A percentile compares a stretch with the other conserved stretches of the same genome.
These are phyloP conservation scores for Centruroides vittatus DNA, from an alignment of 1,140 invertebrate species.

Conservation along the genomic window DNA sequence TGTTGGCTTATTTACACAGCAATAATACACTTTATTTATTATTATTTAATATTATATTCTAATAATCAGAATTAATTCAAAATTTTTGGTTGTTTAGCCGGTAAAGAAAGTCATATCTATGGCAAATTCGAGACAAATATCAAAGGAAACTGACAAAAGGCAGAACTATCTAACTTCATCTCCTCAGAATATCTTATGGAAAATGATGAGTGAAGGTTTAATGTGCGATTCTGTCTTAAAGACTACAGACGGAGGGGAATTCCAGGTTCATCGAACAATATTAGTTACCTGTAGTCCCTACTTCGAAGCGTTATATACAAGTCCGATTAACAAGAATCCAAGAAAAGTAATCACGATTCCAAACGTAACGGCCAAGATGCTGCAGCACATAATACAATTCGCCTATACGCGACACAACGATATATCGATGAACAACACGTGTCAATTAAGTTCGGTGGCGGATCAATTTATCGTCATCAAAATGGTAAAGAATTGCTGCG, in stretches of 20 bases:
- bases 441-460: conserved; percentile 41
- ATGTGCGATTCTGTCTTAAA: conserved; percentile 66
- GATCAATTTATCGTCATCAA: conserved; percentile 61
- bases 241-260: conserved; percentile 54
- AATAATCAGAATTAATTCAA: too few relatives aligned
- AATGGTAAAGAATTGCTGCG: conserved; percentile 56
- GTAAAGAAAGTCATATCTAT: too few relatives aligned
- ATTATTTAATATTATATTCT: too few relatives aligned
- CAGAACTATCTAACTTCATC: too few relatives aligned
- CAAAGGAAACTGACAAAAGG: too few relatives aligned
- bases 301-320: conserved; percentile 73
- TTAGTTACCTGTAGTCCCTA: conserved; percentile 72
- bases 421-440: conserved; percentile 42
- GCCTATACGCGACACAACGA: conserved; percentile 45
- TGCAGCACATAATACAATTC: conserved; percentile 60
- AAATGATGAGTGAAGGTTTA: neutral
- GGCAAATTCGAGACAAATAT: too few relatives aligned
- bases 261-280: conserved; percentile 35
- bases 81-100: too few relatives aligned
- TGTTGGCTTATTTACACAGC: too few relatives aligned
- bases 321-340: conserved; percentile 45
- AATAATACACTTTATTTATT: too few relatives aligned
- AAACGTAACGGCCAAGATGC: conserved; percentile 54
- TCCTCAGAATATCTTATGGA: too few relatives aligned
- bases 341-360: conserved; percentile 50